Base-by-base conservation (phyloP, 2,797 vertebrate genomes). In the Enteromius treurensis region DNA sequence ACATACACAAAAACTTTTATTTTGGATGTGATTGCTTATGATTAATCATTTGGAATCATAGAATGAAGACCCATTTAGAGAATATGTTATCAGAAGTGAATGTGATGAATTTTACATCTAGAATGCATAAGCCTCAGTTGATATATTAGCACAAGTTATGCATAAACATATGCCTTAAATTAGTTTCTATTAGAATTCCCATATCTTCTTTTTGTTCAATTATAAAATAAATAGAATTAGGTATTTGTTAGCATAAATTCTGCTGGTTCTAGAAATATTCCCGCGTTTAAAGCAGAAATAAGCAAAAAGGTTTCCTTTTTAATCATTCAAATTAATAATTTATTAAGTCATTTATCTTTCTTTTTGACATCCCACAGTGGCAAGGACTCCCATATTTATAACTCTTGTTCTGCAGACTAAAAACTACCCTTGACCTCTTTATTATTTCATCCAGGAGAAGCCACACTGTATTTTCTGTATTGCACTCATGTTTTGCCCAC, bases 371-470 rank as follows among this genome's bases (percentile, higher is more conserved):
- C 49, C 58, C 7, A 29, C 11, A 68, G 14, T 19, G 8, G 79
- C 19, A 49, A 81, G 29, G 14, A 15, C 74, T 34, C 51, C 19
- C 9, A 58, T 37, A 23, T 40, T 67, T 58, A 53, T 37, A 34
- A 71, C 17, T 67, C 42, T 65, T 67, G 47, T 84, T 49, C 51
- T 47, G 34, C 47, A 32, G 45, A 29, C 47, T 55, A 45, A 67
- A 65, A 75, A 42, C 45, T 51, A 42, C 32, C 64, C 32, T 62
- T 78, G 79, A 77, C 67, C 73, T 71, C 64, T 21, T 17, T 77
- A 47, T 77, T 71, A n/a, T 65, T 81, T 81, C 5, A 60, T 47
- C 23, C 40, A 58, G 15, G 3, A 75, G 64, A 76, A 74, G 21
- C 51, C 51, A 26, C 53, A n/a, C 42, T 55, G 49, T 4, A 34